Conservation (phyloP, 2,888 invertebrate genomes). For the Dastarcus helophoroides region DNA sequence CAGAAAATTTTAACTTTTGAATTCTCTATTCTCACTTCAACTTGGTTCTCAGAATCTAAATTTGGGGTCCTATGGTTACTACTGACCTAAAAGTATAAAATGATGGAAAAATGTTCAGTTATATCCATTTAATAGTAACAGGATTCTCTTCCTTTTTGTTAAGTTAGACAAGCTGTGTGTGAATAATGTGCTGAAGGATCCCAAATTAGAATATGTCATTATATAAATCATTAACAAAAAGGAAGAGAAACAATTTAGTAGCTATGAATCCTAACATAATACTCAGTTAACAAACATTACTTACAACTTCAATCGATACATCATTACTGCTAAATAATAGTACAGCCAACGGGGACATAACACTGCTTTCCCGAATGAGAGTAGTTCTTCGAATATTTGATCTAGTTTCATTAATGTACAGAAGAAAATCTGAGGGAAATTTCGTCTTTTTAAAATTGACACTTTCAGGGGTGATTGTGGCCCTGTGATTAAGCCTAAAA, state of each 20-base stretch:
- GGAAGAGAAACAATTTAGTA: slow-evolving; percentile 6
- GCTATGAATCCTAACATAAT: neutral
- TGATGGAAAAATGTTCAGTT: no score
- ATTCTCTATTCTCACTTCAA: slow-evolving; percentile 29
- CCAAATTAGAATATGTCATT: no score
- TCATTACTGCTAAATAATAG: slow-evolving; percentile 42
- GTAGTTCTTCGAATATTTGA: slow-evolving; percentile 44
- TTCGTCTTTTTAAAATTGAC: slow-evolving; percentile 45
- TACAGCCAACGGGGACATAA: slow-evolving; percentile 47
- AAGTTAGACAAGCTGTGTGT: no score
- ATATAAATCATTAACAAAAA: slow-evolving; percentile 1
- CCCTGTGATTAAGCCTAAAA: slow-evolving; percentile 44
- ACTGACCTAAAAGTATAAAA: no score
- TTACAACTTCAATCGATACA: slow-evolving; percentile 25
- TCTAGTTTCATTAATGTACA: slow-evolving; percentile 47
- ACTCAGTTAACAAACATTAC: no score
- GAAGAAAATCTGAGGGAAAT: slow-evolving; percentile 39
- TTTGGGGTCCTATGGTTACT: no score
- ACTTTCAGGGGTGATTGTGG: slow-evolving; percentile 50
- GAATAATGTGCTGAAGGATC: no score
- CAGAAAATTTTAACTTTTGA: slow-evolving; percentile 33
- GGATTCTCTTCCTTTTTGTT: no score
- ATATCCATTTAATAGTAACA: no score
- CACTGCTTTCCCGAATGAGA: slow-evolving; percentile 45
- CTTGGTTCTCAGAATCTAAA: slow-evolving; percentile 19